Conservation (phyloP, 2,113 vertebrate genomes). For the Helogale parvula region DNA sequence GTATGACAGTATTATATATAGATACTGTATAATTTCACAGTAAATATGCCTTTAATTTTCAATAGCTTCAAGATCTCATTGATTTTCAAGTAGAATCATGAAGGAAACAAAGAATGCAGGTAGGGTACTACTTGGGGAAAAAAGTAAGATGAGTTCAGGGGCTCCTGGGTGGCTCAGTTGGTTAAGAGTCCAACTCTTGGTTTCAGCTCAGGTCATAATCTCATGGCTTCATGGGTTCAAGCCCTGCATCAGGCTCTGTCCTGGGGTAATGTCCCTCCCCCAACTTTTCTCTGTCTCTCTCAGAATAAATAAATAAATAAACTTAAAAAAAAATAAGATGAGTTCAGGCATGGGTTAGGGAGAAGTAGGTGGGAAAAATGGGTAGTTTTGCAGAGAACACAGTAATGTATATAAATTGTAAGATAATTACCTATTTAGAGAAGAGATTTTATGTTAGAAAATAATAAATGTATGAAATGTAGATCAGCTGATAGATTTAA, state of each 20-base stretch:
- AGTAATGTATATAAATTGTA: neutral
- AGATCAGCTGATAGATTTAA: neutral
- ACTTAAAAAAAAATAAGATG: neutral
- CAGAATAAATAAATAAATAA: too few relatives aligned
- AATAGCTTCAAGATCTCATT: neutral
- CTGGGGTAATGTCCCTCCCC: too few relatives aligned
- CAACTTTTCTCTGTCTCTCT: too few relatives aligned
- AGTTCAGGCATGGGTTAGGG: neutral
- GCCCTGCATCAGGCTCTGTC: too few relatives aligned
- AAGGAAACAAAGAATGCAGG: neutral
- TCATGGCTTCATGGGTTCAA: too few relatives aligned
- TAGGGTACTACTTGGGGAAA: neutral
- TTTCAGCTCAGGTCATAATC: too few relatives aligned
- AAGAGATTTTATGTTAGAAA: conserved; percentile 7
- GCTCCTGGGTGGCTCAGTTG: too few relatives aligned
- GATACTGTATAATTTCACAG: neutral
- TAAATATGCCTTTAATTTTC: neutral
- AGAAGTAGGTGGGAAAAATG: neutral
- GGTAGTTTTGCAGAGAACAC: neutral
- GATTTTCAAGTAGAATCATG: neutral
- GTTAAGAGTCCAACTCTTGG: too few relatives aligned
- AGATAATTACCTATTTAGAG: neutral
- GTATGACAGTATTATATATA: neutral
- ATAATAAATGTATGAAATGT: neutral
- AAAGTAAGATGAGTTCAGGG: neutral